Conservation (phyloP, 2,797 vertebrate species). For the Cheracebus regulus region DNA sequence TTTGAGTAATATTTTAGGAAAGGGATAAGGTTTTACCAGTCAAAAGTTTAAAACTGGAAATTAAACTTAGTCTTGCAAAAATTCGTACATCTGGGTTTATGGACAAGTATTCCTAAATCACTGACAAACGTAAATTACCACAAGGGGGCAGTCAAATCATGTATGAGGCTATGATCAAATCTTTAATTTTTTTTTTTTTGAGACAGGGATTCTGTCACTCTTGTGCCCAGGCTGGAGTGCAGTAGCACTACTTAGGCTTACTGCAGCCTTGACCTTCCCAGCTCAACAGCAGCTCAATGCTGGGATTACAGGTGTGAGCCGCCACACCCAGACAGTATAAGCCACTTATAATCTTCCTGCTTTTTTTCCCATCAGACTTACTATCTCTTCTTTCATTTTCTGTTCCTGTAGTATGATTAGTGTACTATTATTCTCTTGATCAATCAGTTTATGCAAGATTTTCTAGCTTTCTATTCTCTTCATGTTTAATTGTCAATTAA, state of each 20-base stretch:
- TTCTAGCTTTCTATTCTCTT: constrained; percentile 21
- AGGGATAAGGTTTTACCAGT: not conserved
- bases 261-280: not conserved
- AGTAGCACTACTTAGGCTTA: not conserved
- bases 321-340: not conserved
- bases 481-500: constrained; percentile 36
- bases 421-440: not conserved
- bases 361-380: not conserved
- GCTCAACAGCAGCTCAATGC: not conserved
- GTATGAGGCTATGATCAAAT: not conserved
- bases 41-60: constrained; percentile 54
- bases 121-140: constrained; percentile 43
- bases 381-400: not conserved
- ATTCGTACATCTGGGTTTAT: not conserved
- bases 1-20: constrained; percentile 47
- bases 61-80: not conserved
- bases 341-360: constrained; percentile 12
- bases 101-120: not conserved
- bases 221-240: not conserved
- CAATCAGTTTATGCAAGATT: not conserved
- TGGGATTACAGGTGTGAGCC: not conserved
- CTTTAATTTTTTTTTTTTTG: not conserved
- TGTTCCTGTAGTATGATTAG: not conserved
- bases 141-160: constrained; percentile 46
- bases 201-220: not conserved